phyloP scores from a whole-genome alignment of 92 coral and sea anemone species.

The Palythoa caribaeorum region DNA sequence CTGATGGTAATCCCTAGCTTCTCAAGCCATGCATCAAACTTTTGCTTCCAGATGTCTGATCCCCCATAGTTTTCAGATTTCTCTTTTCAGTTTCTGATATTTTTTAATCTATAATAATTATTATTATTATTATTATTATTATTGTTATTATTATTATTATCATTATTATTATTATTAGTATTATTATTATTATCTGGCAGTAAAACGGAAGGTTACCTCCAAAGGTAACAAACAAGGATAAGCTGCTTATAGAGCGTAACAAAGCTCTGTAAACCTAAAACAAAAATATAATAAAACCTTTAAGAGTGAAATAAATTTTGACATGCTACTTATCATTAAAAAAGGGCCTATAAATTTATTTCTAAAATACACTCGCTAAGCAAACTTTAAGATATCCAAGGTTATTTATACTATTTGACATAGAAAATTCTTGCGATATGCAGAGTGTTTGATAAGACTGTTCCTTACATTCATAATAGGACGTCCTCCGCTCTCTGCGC shows the following conservation, averaged over 20 bases:
- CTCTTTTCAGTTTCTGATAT: too few species aligned
- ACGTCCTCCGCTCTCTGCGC: conserved; percentile 3
- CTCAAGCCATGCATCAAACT: too few species aligned
- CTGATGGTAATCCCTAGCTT: too few species aligned
- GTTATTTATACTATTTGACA: neutral
- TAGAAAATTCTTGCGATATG: conserved; percentile 1
- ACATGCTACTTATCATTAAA: neutral
- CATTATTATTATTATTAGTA: too few species aligned
- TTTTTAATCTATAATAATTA: too few species aligned
- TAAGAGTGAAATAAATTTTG: neutral
- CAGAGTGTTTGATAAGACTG: conserved; percentile 14
- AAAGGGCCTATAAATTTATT: neutral
- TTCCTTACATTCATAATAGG: neutral
- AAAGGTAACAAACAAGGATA: neutral
- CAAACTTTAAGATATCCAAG: neutral
- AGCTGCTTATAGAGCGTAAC: neutral
- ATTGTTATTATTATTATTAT: too few species aligned
- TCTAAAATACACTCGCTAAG: neutral
- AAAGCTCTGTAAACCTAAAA: neutral
- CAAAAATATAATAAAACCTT: neutral
- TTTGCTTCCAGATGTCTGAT: too few species aligned
- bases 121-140: too few species aligned
- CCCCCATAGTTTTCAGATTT: too few species aligned
- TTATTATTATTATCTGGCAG: too few species aligned
- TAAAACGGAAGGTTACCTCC: neutral